Evolutionary conservation across 2,797 vertebrate species (phyloP).

Genomic region (Neoniphon sammara): DNA sequence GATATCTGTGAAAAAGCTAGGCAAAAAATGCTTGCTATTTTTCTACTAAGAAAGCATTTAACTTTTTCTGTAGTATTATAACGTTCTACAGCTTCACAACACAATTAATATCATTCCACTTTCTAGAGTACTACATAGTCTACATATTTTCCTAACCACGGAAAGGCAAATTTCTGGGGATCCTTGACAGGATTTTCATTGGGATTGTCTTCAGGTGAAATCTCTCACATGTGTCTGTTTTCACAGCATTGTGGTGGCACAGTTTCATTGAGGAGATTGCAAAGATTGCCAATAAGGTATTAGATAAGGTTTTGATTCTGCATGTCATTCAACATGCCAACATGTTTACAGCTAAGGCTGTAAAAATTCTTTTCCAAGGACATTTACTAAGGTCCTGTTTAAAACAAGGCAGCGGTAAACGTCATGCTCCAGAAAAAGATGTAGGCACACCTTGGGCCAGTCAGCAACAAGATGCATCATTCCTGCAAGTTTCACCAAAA

Average conservation of each 20-base stretch:
- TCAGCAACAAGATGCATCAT: too few species aligned
- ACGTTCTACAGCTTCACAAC: slow-evolving; percentile 7
- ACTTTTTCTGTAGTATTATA: slow-evolving; percentile 37
- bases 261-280: neutral
- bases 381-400: too few species aligned
- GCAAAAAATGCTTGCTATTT: slow-evolving; percentile 41
- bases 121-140: slow-evolving; percentile 1
- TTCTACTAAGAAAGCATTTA: slow-evolving; percentile 32
- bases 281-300: too few species aligned
- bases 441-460: too few species aligned
- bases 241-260: neutral
- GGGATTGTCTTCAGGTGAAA: neutral
- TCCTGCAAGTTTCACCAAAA: too few species aligned
- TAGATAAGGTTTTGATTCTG: too few species aligned
- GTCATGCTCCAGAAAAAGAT: too few species aligned
- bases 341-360: too few species aligned
- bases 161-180: neutral
- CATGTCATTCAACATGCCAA: too few species aligned
- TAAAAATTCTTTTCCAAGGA: too few species aligned
- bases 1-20: slow-evolving; percentile 43
- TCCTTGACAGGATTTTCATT: neutral
- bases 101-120: neutral
- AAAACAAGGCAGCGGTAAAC: too few species aligned
- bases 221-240: neutral
- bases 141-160: slow-evolving; percentile 9